phyloP scores from a whole-genome alignment of 2,113 vertebrate genomes.

The Pollachius pollachius region DNA sequence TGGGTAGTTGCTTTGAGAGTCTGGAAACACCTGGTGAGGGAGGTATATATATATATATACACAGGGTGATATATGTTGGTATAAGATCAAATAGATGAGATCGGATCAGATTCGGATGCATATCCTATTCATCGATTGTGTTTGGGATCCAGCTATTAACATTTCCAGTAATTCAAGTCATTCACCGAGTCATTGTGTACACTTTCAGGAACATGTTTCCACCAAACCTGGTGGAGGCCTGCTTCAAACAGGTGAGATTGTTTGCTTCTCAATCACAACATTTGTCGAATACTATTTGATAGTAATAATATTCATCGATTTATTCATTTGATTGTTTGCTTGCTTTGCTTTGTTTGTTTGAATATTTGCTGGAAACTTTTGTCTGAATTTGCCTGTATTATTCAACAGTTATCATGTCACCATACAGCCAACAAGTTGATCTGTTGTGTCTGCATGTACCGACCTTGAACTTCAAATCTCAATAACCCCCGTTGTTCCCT shows the following conservation, averaged over 20 bases:
- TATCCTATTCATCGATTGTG: neutral
- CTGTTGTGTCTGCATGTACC: too few relatives aligned
- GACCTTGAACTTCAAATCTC: too few relatives aligned
- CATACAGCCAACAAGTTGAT: too few relatives aligned
- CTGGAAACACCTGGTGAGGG: too few relatives aligned
- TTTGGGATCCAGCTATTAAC: neutral
- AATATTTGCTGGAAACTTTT: too few relatives aligned
- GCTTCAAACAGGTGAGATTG: constrained; percentile 92
- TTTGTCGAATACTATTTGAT: neutral
- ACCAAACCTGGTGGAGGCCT: constrained; percentile 93
- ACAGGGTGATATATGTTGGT: neutral
- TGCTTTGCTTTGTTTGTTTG: neutral
- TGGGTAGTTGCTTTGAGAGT: neutral
- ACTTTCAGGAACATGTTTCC: constrained; percentile 95
- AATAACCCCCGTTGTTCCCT: neutral
- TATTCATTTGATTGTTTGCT: neutral
- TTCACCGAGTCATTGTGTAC: neutral
- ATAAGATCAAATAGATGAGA: neutral
- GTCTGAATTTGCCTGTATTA: too few relatives aligned
- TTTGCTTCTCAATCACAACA: neutral
- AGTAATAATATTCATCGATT: neutral
- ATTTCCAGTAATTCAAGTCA: neutral
- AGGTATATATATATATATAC: neutral
- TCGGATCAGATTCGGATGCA: neutral
- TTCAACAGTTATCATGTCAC: too few relatives aligned